Evolutionary conservation across 2,797 vertebrate species (phyloP).

Genomic region (Centropyge bicolor): DNA sequence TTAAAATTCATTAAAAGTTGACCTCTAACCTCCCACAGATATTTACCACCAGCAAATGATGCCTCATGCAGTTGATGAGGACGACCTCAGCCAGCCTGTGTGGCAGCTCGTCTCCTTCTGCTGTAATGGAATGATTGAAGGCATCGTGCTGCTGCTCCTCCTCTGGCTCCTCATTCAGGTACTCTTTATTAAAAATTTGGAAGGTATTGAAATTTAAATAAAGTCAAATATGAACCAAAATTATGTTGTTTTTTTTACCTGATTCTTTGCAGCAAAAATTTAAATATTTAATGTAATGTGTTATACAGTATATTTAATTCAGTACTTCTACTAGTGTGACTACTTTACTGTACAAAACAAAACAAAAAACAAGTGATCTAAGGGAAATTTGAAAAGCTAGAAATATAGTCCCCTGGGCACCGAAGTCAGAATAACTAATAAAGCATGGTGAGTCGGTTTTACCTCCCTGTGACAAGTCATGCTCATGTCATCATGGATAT

Average conservation of each 20-base stretch:
- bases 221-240: neutral
- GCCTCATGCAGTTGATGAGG: slow-evolving; percentile 5
- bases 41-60: neutral
- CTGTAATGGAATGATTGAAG: slow-evolving; percentile 42
- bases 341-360: neutral
- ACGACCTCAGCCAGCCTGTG: neutral
- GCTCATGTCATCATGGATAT: too few relatives aligned
- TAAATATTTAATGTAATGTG: neutral
- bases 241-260: neutral
- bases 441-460: too few relatives aligned
- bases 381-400: too few relatives aligned
- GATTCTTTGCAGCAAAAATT: neutral
- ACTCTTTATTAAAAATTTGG: slow-evolving; percentile 24
- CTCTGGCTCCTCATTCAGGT: slow-evolving; percentile 41
- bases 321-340: neutral
- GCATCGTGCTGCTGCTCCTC: slow-evolving; percentile 26
- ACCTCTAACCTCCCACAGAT: slow-evolving; percentile 2
- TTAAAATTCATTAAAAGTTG: too few relatives aligned
- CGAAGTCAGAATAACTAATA: too few relatives aligned
- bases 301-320: neutral
- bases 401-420: too few relatives aligned
- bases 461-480: too few relatives aligned
- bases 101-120: slow-evolving; percentile 42
- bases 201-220: slow-evolving; percentile 12
- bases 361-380: neutral